A percentile compares a stretch with the other conserved stretches of the same genome.
Evolutionary conservation across 2,113 vertebrate species (phyloP).

Genomic region (Scomber japonicus): DNA sequence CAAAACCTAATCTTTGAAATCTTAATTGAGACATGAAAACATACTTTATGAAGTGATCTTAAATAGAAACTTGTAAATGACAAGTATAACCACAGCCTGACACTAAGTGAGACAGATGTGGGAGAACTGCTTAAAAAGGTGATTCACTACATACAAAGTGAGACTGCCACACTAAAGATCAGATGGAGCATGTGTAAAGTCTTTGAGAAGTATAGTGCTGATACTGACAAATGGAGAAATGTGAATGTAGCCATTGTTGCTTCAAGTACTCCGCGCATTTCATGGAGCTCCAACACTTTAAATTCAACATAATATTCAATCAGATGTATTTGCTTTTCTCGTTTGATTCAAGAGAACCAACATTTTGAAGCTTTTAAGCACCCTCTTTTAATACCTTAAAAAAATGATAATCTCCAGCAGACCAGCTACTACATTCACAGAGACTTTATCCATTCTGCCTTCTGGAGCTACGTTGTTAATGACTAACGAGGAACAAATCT

Average conservation of each 20-base stretch:
- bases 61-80: slow-evolving; percentile 18
- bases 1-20: no score
- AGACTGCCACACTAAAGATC: not conserved
- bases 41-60: not conserved
- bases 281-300: not conserved
- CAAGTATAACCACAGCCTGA: slow-evolving; percentile 35
- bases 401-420: not conserved
- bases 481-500: slow-evolving; percentile 5
- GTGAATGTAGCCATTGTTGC: not conserved
- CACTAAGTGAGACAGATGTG: not conserved
- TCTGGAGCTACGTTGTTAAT: slow-evolving; percentile 28
- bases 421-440: not conserved
- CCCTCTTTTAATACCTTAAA: not conserved
- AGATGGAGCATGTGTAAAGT: slow-evolving; percentile 25
- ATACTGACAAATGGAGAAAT: not conserved
- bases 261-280: not conserved
- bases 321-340: not conserved
- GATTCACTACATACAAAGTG: not conserved
- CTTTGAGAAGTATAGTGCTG: slow-evolving; percentile 29
- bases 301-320: not conserved
- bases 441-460: slow-evolving; percentile 42
- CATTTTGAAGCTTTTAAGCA: not conserved
- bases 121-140: not conserved
- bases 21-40: no score
- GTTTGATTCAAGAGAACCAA: not conserved